Evolutionary conservation across 2,113 vertebrate species (phyloP).

Genomic region (Nycticorax nycticorax): DNA sequence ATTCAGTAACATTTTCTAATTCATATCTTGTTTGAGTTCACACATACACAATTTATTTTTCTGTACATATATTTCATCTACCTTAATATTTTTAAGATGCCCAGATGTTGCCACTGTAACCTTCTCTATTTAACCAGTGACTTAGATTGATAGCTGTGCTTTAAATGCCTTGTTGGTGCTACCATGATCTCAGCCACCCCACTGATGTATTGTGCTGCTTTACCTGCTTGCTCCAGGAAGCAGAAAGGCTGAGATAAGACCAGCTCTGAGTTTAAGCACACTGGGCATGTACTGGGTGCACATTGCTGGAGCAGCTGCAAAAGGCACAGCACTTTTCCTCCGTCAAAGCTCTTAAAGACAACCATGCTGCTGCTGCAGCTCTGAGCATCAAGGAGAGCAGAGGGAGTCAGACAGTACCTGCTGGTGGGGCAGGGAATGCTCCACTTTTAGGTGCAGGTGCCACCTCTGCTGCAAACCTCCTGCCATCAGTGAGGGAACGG

Average conservation of each 20-base stretch:
- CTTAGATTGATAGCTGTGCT: neutral
- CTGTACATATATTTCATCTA: neutral
- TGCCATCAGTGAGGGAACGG: neutral
- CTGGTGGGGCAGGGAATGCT: neutral
- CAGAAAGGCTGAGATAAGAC: neutral
- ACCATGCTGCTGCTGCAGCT: neutral
- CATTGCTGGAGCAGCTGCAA: neutral
- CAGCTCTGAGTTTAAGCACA: neutral
- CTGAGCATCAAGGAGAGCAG: neutral
- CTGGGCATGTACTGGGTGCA: neutral
- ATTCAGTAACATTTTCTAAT: neutral
- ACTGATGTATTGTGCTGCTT: neutral
- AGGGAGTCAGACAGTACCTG: neutral
- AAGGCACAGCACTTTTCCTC: neutral
- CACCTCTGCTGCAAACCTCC: neutral
- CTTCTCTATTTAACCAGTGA: neutral
- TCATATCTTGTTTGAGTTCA: neutral
- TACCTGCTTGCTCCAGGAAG: neutral
- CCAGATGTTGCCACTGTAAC: neutral
- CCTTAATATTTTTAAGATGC: neutral
- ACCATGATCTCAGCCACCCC: neutral
- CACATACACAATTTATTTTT: neutral
- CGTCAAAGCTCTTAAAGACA: neutral
- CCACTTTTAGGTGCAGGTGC: neutral
- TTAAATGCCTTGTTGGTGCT: neutral